phyloP scores from a whole-genome alignment of 1,140 invertebrate species.

The Asobara japonica region DNA sequence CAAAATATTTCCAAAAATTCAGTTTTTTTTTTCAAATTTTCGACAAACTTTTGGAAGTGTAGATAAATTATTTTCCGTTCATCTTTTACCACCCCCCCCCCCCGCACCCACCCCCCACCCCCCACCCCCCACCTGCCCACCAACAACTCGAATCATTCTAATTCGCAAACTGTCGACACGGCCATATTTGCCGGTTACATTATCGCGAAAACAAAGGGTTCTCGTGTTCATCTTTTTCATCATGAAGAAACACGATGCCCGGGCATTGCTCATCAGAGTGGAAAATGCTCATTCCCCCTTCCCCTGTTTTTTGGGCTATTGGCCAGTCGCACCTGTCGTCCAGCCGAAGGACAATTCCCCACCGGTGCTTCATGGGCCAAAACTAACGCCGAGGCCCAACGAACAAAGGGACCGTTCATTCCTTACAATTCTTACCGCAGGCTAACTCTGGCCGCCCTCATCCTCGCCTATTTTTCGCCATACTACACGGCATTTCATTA shows the following conservation, averaged over 20 bases:
- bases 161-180: neutral
- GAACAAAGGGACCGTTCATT: conserved; percentile 31
- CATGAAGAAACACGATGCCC: conserved; percentile 23
- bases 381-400: neutral
- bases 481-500: neutral
- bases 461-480: neutral
- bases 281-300: conserved; percentile 35
- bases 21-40: too few relatives aligned
- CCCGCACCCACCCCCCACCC: too few relatives aligned
- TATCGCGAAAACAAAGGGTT: neutral
- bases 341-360: conserved; percentile 13
- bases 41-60: too few relatives aligned
- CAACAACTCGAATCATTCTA: neutral
- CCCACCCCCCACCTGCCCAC: neutral
- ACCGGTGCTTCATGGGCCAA: neutral
- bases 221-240: neutral
- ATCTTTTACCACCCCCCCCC: too few relatives aligned
- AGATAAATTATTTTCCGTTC: too few relatives aligned
- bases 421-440: neutral
- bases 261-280: conserved; percentile 24
- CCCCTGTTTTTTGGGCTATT: neutral
- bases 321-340: conserved; percentile 15
- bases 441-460: neutral
- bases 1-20: too few relatives aligned
- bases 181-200: neutral